Evolutionary conservation across 2,888 invertebrate species (phyloP).

Genomic region (Trissonchulus sp.): DNA sequence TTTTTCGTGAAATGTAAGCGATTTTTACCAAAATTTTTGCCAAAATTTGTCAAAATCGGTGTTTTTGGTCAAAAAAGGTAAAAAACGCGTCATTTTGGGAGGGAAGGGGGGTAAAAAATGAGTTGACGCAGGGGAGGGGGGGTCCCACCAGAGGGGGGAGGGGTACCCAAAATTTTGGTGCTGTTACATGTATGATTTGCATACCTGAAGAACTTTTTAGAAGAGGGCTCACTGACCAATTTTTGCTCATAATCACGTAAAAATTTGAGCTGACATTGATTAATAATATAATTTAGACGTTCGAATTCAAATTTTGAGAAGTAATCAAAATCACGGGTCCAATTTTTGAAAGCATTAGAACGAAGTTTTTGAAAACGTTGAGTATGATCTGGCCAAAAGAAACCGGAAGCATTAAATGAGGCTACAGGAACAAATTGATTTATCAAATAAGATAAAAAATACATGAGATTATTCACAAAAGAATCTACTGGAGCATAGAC

Average conservation of each 20-base stretch:
- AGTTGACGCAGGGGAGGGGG: too few relatives aligned
- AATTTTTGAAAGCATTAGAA: neutral
- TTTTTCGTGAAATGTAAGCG: too few relatives aligned
- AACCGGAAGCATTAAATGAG: too few relatives aligned
- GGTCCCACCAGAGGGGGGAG: too few relatives aligned
- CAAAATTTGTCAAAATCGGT: too few relatives aligned
- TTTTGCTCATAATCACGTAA: neutral
- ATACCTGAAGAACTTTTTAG: neutral
- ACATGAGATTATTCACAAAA: conserved; percentile 3
- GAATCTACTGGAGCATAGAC: neutral
- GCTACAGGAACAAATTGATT: neutral
- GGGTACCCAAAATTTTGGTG: too few relatives aligned
- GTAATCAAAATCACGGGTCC: neutral
- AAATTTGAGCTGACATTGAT: neutral
- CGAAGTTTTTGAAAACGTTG: neutral
- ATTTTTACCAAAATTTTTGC: too few relatives aligned
- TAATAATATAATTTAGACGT: neutral
- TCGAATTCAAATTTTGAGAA: neutral
- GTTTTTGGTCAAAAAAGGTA: too few relatives aligned
- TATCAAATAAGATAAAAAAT: neutral
- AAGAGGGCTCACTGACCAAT: neutral
- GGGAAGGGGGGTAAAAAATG: too few relatives aligned
- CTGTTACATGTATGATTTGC: too few relatives aligned
- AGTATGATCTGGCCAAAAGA: neutral
- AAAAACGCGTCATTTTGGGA: too few relatives aligned